Percentiles rank a stretch among this genome's conserved stretches.
phyloP scores from a whole-genome alignment of 2,888 invertebrate species.

The Neelides folsomi region DNA sequence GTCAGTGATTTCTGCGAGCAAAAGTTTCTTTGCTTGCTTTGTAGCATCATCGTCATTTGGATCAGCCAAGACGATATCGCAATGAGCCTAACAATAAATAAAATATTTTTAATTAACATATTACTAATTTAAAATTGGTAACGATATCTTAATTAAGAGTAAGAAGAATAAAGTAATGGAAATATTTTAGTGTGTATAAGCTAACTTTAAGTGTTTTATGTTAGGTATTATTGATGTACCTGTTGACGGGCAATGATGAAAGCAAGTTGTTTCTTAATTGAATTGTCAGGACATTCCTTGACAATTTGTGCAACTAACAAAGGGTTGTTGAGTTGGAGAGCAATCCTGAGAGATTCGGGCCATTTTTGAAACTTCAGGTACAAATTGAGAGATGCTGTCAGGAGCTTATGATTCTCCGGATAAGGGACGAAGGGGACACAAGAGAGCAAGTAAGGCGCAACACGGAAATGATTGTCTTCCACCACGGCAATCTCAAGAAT shows the following conservation, averaged over 20 bases:
- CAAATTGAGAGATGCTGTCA: conserved; percentile 68
- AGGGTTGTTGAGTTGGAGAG: conserved; percentile 65
- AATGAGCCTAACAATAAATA: neutral
- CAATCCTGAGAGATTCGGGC: conserved; percentile 77
- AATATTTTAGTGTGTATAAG: neutral
- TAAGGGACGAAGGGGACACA: conserved; percentile 94
- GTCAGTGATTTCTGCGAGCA: conserved; percentile 58
- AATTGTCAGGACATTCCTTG: conserved; percentile 66
- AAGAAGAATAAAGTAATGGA: neutral
- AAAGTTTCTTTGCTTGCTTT: too few relatives aligned
- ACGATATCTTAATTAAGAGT: neutral
- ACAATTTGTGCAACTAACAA: conserved; percentile 71
- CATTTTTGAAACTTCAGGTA: conserved; percentile 77
- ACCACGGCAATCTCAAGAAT: conserved; percentile 76
- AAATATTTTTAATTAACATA: too few relatives aligned
- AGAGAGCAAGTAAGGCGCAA: conserved; percentile 82
- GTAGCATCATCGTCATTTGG: neutral
- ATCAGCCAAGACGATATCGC: neutral
- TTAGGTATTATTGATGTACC: too few relatives aligned
- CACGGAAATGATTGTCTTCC: conserved; percentile 73
- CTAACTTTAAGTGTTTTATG: too few relatives aligned
- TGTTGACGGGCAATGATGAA: conserved; percentile 94
- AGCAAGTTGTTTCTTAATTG: conserved; percentile 76
- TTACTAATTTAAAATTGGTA: too few relatives aligned
- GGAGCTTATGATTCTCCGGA: conserved; percentile 71